Conservation (phyloP, 2,113 vertebrate species). For the Beaufortia kweichowensis region DNA sequence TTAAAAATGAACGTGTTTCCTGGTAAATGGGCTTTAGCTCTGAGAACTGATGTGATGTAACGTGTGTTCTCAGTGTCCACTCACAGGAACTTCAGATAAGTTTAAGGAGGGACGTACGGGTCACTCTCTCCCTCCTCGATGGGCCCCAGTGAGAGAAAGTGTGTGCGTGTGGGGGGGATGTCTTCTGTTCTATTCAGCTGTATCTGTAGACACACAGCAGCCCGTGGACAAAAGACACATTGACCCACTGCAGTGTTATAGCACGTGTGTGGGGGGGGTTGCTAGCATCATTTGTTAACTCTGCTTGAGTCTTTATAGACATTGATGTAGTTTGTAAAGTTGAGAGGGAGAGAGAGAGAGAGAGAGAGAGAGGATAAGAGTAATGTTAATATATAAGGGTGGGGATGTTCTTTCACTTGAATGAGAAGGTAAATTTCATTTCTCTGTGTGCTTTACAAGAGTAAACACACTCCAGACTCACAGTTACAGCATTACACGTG, state of each 20-base stretch:
- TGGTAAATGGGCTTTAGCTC: background rate
- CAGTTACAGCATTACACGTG: too few relatives aligned
- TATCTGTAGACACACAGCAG: background rate
- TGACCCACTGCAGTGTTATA: slow-evolving; percentile 10
- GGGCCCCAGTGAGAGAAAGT: background rate
- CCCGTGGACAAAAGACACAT: slow-evolving; percentile 27
- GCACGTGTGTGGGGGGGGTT: background rate
- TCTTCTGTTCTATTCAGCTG: slow-evolving; percentile 13
- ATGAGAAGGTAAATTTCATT: too few relatives aligned
- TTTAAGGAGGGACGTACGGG: background rate
- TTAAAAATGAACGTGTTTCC: background rate
- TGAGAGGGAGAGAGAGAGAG: too few relatives aligned
- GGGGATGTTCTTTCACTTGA: too few relatives aligned
- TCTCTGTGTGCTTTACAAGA: too few relatives aligned
- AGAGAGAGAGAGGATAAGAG: too few relatives aligned
- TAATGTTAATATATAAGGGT: too few relatives aligned
- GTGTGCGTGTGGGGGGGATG: background rate
- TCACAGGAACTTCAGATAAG: background rate
- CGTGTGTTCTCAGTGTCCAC: background rate
- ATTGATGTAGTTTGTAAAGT: background rate
- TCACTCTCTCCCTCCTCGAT: background rate
- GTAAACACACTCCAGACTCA: too few relatives aligned
- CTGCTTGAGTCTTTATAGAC: background rate
- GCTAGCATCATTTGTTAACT: background rate
- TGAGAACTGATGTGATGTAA: slow-evolving; percentile 7